These are phyloP conservation scores for Clepsis dumicolana DNA, from an alignment of 2,888 invertebrate genomes.

Conservation along the genomic window DNA sequence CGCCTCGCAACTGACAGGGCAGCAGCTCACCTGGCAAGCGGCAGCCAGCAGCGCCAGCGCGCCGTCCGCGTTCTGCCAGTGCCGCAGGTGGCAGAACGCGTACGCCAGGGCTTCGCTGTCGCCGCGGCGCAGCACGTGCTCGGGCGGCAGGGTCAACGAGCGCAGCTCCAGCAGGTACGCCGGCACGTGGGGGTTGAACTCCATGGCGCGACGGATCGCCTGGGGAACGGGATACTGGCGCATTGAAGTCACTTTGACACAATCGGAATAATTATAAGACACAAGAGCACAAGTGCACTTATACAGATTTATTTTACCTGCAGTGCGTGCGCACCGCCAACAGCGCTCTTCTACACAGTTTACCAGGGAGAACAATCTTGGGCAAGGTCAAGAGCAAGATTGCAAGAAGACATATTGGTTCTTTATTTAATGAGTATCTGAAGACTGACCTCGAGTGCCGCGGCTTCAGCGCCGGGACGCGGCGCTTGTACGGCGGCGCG, in stretches of 20 bases:
- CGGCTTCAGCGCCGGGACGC: constrained; percentile 67
- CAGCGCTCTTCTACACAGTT: too few relatives aligned
- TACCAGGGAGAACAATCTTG: too few relatives aligned
- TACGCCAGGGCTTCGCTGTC: constrained; percentile 99
- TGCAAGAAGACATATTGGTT: too few relatives aligned
- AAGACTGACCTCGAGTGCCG: background rate
- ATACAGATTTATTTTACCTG: too few relatives aligned
- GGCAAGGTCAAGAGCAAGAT: too few relatives aligned
- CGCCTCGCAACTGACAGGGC: too few relatives aligned
- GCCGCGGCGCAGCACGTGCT: constrained; percentile 97
- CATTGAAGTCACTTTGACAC: too few relatives aligned
- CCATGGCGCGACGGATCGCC: constrained; percentile 93
- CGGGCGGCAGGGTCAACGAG: constrained; percentile 97
- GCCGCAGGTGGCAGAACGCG: constrained; percentile 97
- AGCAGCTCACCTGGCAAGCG: constrained; percentile 92
- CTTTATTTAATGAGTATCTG: background rate
- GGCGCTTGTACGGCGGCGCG: constrained; percentile 95
- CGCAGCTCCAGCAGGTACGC: constrained; percentile 98
- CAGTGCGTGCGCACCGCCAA: too few relatives aligned
- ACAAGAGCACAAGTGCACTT: too few relatives aligned
- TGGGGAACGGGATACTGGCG: constrained; percentile 25
- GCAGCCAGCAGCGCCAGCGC: constrained; percentile 94
- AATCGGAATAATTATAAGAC: too few relatives aligned
- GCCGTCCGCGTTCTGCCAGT: constrained; percentile 98
- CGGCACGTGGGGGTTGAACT: constrained; percentile 99